These are phyloP conservation scores for Phoxinus phoxinus DNA, from an alignment of 2,113 vertebrate genomes.

Conservation along the genomic window DNA sequence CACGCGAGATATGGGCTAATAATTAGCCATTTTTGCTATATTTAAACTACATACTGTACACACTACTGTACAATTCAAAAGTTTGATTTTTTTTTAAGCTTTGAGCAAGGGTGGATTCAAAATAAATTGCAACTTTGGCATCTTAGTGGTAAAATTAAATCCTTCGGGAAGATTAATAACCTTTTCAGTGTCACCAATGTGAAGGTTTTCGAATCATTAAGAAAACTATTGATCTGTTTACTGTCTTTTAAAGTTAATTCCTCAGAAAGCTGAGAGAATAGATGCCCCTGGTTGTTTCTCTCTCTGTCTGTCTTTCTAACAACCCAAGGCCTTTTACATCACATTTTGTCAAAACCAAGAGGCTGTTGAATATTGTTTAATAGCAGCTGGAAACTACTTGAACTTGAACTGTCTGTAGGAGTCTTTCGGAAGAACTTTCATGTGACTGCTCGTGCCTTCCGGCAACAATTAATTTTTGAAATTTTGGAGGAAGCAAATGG, in stretches of 20 bases:
- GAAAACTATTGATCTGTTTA: neutral
- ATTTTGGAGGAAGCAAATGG: neutral
- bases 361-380: neutral
- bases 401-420: conserved; percentile 12
- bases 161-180: neutral
- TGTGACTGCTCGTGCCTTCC: conserved; percentile 11
- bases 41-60: neutral
- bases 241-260: conserved; percentile 1
- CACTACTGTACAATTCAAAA: neutral
- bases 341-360: conserved; percentile 24
- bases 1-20: neutral
- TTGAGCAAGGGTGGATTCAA: neutral
- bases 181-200: neutral
- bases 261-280: neutral
- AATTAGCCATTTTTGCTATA: neutral
- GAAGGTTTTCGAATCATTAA: neutral
- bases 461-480: conserved; percentile 12
- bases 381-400: neutral
- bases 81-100: no score
- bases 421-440: neutral
- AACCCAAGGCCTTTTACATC: conserved; percentile 24
- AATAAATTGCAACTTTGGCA: neutral
- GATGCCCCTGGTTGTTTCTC: neutral
- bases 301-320: neutral
- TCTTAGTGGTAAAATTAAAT: neutral